Evolutionary conservation across 1,140 invertebrate species (phyloP), one percentile per base, ranked within the genome.

Genomic region (Bombus vancouverensis): DNA sequence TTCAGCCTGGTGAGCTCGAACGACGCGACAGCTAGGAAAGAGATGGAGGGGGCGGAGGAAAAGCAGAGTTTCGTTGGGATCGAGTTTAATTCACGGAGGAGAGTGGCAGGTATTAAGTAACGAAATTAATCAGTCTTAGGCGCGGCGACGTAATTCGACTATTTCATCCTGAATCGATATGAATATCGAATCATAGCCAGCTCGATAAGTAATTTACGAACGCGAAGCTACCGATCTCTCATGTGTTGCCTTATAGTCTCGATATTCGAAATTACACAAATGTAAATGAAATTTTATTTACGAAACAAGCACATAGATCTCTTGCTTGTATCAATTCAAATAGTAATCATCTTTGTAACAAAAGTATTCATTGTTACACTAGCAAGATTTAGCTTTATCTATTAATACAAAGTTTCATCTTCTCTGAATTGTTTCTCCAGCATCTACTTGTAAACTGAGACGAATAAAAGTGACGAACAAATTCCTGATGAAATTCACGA

Each of bases 41-140:
- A 44, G 47, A 44, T 3, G 6, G 28, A 25, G 37, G 3, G 4
- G 37, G 18, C 15, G n/a, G 53, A 53, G 28, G 44, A 57, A 47
- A 53, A 32, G 47, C 44, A 18, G 65, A 84, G 47, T 78, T 77
- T 77, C 62, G n/a, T 42, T 37, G 65, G 66, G 76, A 47, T 71
- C 75, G 42, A 42, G 42, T 83, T 86, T 83, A 77, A 86, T 83
- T 86, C 80, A 42, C 53, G 73, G 12, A 22, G 28, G 59, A 77
- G 65, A 62, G 62, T 62, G 81, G 59, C 73, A 75, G 34, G 37
- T 71, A 73, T 83, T 83, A 87, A 83, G 81, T 87, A 83, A 87
- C 81, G 72, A 74, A 87, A 83, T 87, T 87, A 87, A 87, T 87
- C 85, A 83, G 66, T 42, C 66, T 83, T 82, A 62, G 83, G 34